Conservation (phyloP, 2,113 vertebrate genomes). For the Brachyistius frenatus region DNA sequence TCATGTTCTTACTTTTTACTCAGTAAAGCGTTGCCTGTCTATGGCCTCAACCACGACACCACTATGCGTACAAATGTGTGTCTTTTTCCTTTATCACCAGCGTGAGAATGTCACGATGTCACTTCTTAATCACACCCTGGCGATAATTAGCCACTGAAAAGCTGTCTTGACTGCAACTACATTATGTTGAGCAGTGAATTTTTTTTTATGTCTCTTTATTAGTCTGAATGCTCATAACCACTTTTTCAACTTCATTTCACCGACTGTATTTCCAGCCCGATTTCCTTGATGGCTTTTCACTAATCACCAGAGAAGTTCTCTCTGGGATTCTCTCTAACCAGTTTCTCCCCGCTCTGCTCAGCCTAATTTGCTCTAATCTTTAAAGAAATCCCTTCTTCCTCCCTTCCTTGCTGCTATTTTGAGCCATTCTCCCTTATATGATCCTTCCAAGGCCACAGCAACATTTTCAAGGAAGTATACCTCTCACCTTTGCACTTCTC, state of each 20-base stretch:
- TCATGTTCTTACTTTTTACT: too few relatives aligned
- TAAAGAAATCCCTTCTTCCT: slow-evolving; percentile 51
- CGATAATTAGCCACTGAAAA: slow-evolving; percentile 20
- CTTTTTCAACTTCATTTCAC: slow-evolving; percentile 15
- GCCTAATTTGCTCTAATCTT: slow-evolving; percentile 63
- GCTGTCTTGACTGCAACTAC: slow-evolving; percentile 4
- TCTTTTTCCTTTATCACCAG: slow-evolving; percentile 8
- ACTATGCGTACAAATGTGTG: background rate
- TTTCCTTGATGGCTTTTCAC: slow-evolving; percentile 40
- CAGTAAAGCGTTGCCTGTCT: background rate
- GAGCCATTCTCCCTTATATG: slow-evolving; percentile 6
- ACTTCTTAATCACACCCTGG: slow-evolving; percentile 31
- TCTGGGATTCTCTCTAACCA: slow-evolving; percentile 27
- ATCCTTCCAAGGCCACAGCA: slow-evolving; percentile 11
- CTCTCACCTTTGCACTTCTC: background rate
- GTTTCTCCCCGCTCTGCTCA: slow-evolving; percentile 38
- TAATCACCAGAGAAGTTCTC: slow-evolving; percentile 51
- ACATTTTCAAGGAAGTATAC: background rate
- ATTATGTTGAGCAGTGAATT: slow-evolving; percentile 29
- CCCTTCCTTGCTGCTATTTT: slow-evolving; percentile 44
- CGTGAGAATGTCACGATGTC: slow-evolving; percentile 20
- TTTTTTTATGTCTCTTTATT: slow-evolving; percentile 21
- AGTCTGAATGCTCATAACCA: slow-evolving; percentile 15
- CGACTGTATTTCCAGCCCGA: background rate
- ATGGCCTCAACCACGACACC: slow-evolving; percentile 13